These are phyloP conservation scores for Caenorhabditis sp. DNA, from an alignment of 2,888 invertebrate species.

Conservation along the genomic window DNA sequence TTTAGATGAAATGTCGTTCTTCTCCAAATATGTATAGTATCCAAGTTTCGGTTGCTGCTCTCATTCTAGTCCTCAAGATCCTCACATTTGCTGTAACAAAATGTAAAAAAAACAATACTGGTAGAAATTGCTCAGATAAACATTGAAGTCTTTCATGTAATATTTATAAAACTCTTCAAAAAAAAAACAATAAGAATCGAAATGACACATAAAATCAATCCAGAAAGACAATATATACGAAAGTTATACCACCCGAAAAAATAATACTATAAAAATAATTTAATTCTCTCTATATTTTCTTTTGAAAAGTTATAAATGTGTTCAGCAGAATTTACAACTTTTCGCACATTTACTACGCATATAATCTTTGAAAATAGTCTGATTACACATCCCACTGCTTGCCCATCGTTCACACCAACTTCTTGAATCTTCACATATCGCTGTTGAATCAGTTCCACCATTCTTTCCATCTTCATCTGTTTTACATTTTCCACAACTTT, in stretches of 20 bases:
- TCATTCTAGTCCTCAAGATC: constrained; percentile 27
- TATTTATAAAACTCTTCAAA: neutral
- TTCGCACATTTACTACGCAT: constrained; percentile 64
- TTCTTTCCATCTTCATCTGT: constrained; percentile 14
- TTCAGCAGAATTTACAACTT: constrained; percentile 58
- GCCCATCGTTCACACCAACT: constrained; percentile 69
- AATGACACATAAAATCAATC: neutral
- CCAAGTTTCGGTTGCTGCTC: neutral
- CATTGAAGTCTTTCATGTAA: neutral
- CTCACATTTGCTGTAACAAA: neutral
- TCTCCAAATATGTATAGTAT: constrained; percentile 69
- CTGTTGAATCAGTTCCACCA: neutral
- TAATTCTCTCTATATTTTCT: too few relatives aligned
- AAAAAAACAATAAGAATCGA: too few relatives aligned
- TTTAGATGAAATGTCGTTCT: constrained; percentile 70
- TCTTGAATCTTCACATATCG: constrained; percentile 21
- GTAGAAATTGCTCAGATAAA: neutral
- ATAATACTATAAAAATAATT: too few relatives aligned
- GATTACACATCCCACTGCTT: constrained; percentile 63
- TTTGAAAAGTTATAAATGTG: too few relatives aligned
- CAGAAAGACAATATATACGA: neutral
- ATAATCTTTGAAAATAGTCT: constrained; percentile 63
- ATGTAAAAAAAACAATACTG: constrained; percentile 1
- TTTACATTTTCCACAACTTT: constrained; percentile 60
- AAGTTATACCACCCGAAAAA: too few relatives aligned